phyloP scores from a whole-genome alignment of 2,888 invertebrate species.

The Sphecodes monilicornis region DNA sequence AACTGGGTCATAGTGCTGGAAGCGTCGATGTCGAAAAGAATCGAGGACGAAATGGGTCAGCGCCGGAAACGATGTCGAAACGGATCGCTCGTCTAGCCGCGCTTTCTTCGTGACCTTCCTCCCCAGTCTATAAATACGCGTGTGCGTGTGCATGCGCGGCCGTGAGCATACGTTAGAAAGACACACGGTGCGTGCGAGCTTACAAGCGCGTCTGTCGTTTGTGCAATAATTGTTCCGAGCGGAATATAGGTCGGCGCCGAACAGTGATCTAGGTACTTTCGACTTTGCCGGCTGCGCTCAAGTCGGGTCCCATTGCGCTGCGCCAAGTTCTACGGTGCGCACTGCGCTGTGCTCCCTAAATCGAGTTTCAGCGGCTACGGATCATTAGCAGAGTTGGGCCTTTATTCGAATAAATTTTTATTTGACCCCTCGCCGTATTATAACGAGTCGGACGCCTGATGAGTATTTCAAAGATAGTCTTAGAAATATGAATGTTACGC shows the following conservation, averaged over 20 bases:
- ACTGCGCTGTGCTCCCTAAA: no score
- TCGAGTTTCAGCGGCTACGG: no score
- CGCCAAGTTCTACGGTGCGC: no score
- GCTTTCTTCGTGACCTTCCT: slow-evolving; percentile 80
- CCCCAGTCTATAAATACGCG: slow-evolving; percentile 73
- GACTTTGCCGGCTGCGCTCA: slow-evolving; percentile 29
- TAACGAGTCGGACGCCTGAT: no score
- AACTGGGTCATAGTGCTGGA: slow-evolving; percentile 67
- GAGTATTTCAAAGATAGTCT: no score
- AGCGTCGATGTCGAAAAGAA: slow-evolving; percentile 68
- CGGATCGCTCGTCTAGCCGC: slow-evolving; percentile 71
- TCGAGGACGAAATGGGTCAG: slow-evolving; percentile 77
- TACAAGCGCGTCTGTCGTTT: slow-evolving; percentile 60
- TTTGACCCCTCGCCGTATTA: no score
- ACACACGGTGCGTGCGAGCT: slow-evolving; percentile 62
- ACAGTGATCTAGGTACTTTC: slow-evolving; percentile 53
- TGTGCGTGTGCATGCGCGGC: slow-evolving; percentile 11
- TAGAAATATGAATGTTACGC: no score
- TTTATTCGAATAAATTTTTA: no score
- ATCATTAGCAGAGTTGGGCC: no score
- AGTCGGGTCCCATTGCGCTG: slow-evolving; percentile 5
- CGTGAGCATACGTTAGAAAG: slow-evolving; percentile 24
- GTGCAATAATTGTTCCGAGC: slow-evolving; percentile 62
- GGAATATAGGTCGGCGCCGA: slow-evolving; percentile 69
- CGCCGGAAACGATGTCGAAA: slow-evolving; percentile 80